phyloP scores from a whole-genome alignment of 1,140 invertebrate species.

The Pinna nobilis region DNA sequence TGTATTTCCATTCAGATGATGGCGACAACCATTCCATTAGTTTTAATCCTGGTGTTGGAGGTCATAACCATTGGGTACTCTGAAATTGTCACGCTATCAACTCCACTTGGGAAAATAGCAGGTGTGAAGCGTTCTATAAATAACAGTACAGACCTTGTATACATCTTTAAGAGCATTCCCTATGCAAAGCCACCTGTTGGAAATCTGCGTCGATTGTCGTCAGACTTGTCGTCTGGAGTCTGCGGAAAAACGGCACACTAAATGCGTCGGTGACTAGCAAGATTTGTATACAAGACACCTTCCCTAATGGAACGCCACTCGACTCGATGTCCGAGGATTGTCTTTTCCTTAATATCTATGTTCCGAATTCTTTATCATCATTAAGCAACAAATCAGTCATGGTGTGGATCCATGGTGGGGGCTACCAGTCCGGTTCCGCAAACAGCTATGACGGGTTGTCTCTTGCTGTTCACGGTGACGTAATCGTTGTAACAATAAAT shows the following conservation, averaged over 20 bases:
- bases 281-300: constrained; percentile 63
- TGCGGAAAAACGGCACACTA: constrained; percentile 41
- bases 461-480: constrained; percentile 83
- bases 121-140: neutral
- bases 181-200: constrained; percentile 94
- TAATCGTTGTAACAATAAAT: constrained; percentile 84
- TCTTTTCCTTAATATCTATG: constrained; percentile 91
- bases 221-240: constrained; percentile 81
- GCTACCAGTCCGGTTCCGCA: constrained; percentile 90
- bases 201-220: constrained; percentile 89
- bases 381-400: constrained; percentile 81
- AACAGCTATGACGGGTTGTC: constrained; percentile 89
- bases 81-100: constrained; percentile 2
- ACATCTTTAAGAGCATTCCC: constrained; percentile 88
- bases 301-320: constrained; percentile 64
- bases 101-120: neutral
- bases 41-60: no score
- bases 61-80: no score
- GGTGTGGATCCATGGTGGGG: constrained; percentile 97
- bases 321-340: constrained; percentile 94
- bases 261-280: constrained; percentile 77
- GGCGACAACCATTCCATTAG: no score
- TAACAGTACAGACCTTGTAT: neutral
- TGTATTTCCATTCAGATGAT: no score
- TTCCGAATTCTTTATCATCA: constrained; percentile 77